Conservation (phyloP, 2,797 vertebrate species). For the Acropternis orthonyx region DNA sequence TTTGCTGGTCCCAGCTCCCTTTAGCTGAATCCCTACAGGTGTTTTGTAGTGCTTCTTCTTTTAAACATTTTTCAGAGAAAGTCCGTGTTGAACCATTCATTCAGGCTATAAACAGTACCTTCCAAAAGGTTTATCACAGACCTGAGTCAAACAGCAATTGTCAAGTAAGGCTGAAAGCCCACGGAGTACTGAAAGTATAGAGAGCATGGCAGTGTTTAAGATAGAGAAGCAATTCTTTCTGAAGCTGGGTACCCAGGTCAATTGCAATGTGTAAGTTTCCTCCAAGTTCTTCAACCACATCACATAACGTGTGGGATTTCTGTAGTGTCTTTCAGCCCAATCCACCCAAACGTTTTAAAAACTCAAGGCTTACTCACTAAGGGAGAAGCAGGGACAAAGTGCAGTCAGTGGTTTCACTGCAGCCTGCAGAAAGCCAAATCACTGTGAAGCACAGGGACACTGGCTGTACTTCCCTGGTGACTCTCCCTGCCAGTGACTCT, state of each 20-base stretch:
- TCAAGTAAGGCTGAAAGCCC: not conserved
- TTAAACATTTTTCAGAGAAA: not conserved
- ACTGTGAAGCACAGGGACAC: not conserved
- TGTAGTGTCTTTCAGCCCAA: not conserved
- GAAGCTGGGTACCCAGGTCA: not conserved
- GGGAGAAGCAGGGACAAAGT: not conserved
- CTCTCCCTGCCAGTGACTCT: not conserved
- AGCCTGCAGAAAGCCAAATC: not conserved
- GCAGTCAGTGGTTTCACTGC: not conserved
- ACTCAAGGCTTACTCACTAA: not conserved
- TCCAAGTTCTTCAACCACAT: not conserved
- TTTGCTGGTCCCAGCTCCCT: not conserved
- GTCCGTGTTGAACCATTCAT: not conserved
- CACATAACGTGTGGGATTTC: not conserved
- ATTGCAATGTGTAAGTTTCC: not conserved
- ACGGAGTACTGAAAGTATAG: rapidly evolving
- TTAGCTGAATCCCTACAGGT: not conserved
- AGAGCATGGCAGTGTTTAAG: not conserved
- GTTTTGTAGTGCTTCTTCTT: not conserved
- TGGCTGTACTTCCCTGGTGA: not conserved
- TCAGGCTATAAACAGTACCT: not conserved
- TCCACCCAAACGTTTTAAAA: not conserved
- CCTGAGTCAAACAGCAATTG: not conserved
- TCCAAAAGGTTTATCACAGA: not conserved
- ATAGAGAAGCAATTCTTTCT: not conserved